These are phyloP conservation scores for Ptychoptera contaminata DNA, from an alignment of 2,888 invertebrate genomes.

Conservation along the genomic window DNA sequence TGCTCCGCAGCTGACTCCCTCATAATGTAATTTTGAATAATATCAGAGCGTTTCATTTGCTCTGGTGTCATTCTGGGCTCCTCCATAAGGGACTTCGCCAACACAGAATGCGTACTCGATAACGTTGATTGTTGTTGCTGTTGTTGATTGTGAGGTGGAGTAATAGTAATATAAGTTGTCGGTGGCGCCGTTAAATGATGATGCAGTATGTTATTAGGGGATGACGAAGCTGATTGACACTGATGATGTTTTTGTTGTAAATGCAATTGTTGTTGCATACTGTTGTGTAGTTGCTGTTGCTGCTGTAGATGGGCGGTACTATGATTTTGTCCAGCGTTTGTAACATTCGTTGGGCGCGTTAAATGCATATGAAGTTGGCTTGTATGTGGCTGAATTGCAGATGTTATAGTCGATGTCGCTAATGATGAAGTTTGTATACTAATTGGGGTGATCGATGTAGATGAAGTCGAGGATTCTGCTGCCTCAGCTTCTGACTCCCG, in stretches of 20 bases:
- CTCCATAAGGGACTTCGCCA: conserved; percentile 81
- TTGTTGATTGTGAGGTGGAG: conserved; percentile 17
- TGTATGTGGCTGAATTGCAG: conserved; percentile 19
- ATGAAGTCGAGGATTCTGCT: conserved; percentile 36
- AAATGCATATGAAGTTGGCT: conserved; percentile 36
- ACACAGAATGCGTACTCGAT: conserved; percentile 75
- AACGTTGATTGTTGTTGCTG: conserved; percentile 37
- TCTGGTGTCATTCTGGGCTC: conserved; percentile 89
- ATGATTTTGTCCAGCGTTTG: conserved; percentile 11
- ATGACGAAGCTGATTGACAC: conserved; percentile 9
- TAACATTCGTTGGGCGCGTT: conserved; percentile 31
- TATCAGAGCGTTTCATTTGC: conserved; percentile 80
- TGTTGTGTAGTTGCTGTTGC: conserved; percentile 9
- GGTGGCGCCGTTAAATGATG: no score
- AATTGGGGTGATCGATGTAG: conserved; percentile 11
- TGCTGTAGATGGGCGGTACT: conserved; percentile 20
- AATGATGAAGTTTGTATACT: conserved; percentile 8
- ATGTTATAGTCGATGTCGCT: conserved; percentile 14
- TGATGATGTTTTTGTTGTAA: conserved; percentile 16
- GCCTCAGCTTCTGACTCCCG: conserved; percentile 69
- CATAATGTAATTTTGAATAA: conserved; percentile 85
- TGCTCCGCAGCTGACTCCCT: conserved; percentile 35
- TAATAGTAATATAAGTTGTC: conserved; percentile 4
- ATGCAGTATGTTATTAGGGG: no score
- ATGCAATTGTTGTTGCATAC: conserved; percentile 15